phyloP scores from a whole-genome alignment of 2,797 vertebrate genomes.

The Poecilia gillii region DNA sequence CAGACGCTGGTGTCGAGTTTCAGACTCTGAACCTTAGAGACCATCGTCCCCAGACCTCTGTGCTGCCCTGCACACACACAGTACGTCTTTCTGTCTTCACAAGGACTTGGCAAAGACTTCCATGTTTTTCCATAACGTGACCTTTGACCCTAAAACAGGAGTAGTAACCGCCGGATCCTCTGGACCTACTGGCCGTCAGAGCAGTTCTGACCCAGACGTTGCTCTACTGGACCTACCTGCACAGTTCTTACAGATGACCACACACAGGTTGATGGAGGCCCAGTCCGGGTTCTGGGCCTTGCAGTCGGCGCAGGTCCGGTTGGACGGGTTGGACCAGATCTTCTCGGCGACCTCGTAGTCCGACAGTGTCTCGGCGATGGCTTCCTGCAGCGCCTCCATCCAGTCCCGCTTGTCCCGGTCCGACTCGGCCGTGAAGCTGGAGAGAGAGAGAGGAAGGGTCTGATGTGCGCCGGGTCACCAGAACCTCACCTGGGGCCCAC shows the following conservation, averaged over 20 bases:
- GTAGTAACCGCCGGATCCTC: no score
- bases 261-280: conserved; percentile 97
- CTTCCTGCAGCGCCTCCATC: conserved; percentile 93
- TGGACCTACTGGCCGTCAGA: no score
- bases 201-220: background rate
- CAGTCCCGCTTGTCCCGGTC: conserved; percentile 92
- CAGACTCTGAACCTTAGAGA: conserved; percentile 97
- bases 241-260: conserved; percentile 98
- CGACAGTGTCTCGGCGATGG: conserved; percentile 92
- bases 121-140: background rate
- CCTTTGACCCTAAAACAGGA: no score
- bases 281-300: conserved; percentile 91
- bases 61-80: conserved; percentile 86
- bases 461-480: no score
- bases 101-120: background rate
- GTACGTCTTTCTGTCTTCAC: background rate
- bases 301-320: conserved; percentile 92
- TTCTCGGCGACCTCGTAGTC: conserved; percentile 98
- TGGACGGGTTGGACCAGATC: conserved; percentile 98
- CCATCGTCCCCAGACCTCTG: conserved; percentile 91
- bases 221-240: conserved; percentile 79
- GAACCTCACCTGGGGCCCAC: background rate
- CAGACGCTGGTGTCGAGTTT: conserved; percentile 96
- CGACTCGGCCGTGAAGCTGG: conserved; percentile 91
- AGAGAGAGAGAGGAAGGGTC: background rate